Conservation (phyloP, 2,888 invertebrate species). For the Elmis aenea region DNA sequence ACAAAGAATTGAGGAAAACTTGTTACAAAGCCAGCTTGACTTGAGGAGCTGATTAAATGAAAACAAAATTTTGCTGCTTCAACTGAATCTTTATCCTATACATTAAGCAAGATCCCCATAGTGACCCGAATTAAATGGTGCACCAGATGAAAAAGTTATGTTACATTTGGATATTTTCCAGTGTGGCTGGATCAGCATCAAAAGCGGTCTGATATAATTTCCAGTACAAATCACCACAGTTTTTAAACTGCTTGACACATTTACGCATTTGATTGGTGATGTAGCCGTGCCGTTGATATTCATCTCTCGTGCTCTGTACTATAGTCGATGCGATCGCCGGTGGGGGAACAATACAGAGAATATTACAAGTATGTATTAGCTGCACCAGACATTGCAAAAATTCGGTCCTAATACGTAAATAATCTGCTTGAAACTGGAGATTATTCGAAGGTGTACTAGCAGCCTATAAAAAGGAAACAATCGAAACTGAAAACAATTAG, state of each 20-base stretch:
- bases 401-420: slow-evolving; percentile 67
- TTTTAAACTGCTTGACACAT: slow-evolving; percentile 66
- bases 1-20: too few relatives aligned
- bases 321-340: slow-evolving; percentile 85
- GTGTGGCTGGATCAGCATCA: slow-evolving; percentile 75
- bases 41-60: too few relatives aligned
- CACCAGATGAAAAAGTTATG: slow-evolving; percentile 23
- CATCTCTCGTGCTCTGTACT: slow-evolving; percentile 73
- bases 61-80: too few relatives aligned
- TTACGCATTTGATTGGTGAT: slow-evolving; percentile 74
- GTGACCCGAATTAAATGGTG: too few relatives aligned
- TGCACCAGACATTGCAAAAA: slow-evolving; percentile 65
- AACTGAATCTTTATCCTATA: too few relatives aligned
- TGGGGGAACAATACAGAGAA: slow-evolving; percentile 84
- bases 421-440: slow-evolving; percentile 71
- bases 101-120: too few relatives aligned
- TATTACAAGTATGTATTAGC: slow-evolving; percentile 64
- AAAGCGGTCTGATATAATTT: slow-evolving; percentile 78
- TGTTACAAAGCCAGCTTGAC: too few relatives aligned
- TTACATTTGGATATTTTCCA: slow-evolving; percentile 68
- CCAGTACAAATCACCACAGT: slow-evolving; percentile 68
- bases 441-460: slow-evolving; percentile 61
- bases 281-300: slow-evolving; percentile 72
- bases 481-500: slow-evolving; percentile 1
- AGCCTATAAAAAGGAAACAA: slow-evolving; percentile 49